phyloP scores from a whole-genome alignment of 2,113 vertebrate species.

The Syrrhaptes paradoxus region DNA sequence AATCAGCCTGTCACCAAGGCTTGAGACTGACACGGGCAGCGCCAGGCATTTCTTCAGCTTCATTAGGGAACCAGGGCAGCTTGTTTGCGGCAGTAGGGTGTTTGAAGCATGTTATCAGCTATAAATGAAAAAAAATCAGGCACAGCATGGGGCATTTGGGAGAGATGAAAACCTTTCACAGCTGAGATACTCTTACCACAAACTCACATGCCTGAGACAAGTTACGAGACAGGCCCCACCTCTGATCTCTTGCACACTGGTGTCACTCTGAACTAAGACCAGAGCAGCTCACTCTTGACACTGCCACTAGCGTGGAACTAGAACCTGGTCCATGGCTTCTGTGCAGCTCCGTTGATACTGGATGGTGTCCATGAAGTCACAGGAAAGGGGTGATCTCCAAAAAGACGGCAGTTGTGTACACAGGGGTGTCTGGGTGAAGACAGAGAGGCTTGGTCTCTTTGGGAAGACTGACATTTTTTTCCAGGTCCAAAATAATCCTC shows the following conservation, averaged over 20 bases:
- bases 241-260: not conserved
- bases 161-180: not conserved
- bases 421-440: not conserved
- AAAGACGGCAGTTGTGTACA: not conserved
- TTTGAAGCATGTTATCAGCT: not conserved
- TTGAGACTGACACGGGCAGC: not conserved
- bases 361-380: not conserved
- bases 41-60: not conserved
- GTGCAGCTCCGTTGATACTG: rapidly evolving
- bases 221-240: not conserved
- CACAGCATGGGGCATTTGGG: rapidly evolving
- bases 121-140: not conserved
- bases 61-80: not conserved
- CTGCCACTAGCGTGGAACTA: not conserved
- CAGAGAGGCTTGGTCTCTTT: not conserved
- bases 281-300: not conserved
- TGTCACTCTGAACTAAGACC: not conserved
- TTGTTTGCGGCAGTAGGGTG: not conserved
- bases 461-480: not conserved
- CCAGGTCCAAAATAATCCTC: not conserved
- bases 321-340: not conserved
- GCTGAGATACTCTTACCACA: not conserved
- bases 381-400: not conserved
- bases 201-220: not conserved
- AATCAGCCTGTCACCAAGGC: not conserved